Evolutionary conservation across 2,888 invertebrate species (phyloP).

Genomic region (Teleogryllus oceanicus): DNA sequence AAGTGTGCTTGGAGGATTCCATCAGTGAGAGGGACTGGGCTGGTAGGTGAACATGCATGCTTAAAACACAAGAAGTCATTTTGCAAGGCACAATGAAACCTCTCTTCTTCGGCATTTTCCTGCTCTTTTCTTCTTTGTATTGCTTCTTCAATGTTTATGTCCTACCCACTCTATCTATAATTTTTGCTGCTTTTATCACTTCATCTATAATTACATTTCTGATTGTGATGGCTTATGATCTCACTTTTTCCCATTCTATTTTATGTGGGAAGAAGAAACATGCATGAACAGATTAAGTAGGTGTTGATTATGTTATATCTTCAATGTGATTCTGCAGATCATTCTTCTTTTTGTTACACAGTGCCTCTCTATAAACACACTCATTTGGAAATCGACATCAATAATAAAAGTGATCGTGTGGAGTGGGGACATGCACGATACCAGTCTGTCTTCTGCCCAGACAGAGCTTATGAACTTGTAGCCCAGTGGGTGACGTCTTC

Average conservation of each 20-base stretch:
- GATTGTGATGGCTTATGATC: too few relatives aligned
- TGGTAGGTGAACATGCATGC: conserved; percentile 23
- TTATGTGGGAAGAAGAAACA: too few relatives aligned
- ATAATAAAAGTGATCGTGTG: conserved; percentile 79
- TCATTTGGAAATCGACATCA: conserved; percentile 80
- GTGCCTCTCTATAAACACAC: conserved; percentile 73
- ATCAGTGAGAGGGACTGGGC: conserved; percentile 38
- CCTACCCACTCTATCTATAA: too few relatives aligned
- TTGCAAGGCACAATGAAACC: too few relatives aligned
- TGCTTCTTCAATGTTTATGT: neutral
- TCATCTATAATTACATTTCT: too few relatives aligned
- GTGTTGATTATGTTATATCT: too few relatives aligned
- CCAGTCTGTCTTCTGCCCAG: conserved; percentile 82
- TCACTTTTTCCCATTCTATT: too few relatives aligned
- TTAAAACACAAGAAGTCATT: neutral
- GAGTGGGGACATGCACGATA: conserved; percentile 96
- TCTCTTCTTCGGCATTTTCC: too few relatives aligned
- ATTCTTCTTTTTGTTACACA: conserved; percentile 41
- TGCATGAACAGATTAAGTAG: too few relatives aligned
- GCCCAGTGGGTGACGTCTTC: conserved; percentile 97
- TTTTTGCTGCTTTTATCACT: too few relatives aligned
- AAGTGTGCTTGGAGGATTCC: conserved; percentile 43
- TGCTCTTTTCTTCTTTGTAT: too few relatives aligned
- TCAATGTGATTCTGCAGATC: too few relatives aligned
- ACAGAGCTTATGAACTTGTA: conserved; percentile 90